Evolutionary conservation across 2,797 vertebrate genomes (phyloP).

Genomic region (Anisognathus igniventris): DNA sequence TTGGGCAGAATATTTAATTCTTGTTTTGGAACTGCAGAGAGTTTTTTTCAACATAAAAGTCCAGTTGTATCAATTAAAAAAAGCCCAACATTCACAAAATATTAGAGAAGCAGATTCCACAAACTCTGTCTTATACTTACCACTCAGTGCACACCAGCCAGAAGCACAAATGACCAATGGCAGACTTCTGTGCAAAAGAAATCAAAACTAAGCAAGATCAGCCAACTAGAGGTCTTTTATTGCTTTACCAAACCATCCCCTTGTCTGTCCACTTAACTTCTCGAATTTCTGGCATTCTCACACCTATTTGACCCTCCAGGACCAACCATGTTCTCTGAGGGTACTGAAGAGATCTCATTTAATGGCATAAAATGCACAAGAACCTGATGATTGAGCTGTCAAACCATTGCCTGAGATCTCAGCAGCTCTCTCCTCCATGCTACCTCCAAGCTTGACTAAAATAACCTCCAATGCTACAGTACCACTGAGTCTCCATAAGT

Average conservation of each 20-base stretch:
- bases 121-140: background rate
- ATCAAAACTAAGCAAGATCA: background rate
- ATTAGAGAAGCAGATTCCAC: background rate
- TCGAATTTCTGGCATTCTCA: background rate
- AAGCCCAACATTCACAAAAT: background rate
- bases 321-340: background rate
- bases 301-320: background rate
- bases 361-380: background rate
- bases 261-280: background rate
- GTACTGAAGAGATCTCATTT: background rate
- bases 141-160: rapidly evolving
- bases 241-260: background rate
- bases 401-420: conserved; percentile 20
- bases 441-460: conserved; percentile 51
- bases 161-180: background rate
- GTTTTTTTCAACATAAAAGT: background rate
- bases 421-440: background rate
- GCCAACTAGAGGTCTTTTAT: background rate
- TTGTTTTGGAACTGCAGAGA: background rate
- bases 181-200: background rate
- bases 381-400: background rate
- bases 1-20: background rate
- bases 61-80: background rate
- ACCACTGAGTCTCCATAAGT: conserved; percentile 60
- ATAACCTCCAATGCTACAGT: conserved; percentile 46